These are phyloP conservation scores for Leptarthrus brevirostris DNA, from an alignment of 2,888 invertebrate species.

Conservation along the genomic window DNA sequence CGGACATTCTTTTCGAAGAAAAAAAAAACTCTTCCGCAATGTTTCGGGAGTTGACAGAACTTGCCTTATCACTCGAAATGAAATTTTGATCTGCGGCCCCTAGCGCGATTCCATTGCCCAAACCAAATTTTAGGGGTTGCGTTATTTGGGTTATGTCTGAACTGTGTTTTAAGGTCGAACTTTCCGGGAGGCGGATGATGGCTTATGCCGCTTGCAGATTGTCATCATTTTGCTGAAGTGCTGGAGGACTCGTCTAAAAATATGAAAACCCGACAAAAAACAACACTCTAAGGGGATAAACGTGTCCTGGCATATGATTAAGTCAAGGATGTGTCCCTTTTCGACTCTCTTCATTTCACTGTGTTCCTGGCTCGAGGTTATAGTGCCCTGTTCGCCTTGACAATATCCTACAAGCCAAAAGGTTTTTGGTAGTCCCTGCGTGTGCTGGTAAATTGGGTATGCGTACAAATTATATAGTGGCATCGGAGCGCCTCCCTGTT, in stretches of 20 bases:
- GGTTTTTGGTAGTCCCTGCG: slow-evolving; percentile 41
- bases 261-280: slow-evolving; percentile 38
- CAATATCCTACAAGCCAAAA: not conserved
- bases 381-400: slow-evolving; percentile 12
- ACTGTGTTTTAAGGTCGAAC: slow-evolving; percentile 44
- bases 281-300: slow-evolving; percentile 51
- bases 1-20: slow-evolving; percentile 7
- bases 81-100: slow-evolving; percentile 52
- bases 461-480: slow-evolving; percentile 35
- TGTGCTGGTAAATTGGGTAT: slow-evolving; percentile 38
- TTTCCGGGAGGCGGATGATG: slow-evolving; percentile 37
- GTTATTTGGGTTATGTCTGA: slow-evolving; percentile 28
- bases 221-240: slow-evolving; percentile 47
- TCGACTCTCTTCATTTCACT: slow-evolving; percentile 29
- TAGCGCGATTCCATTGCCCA: slow-evolving; percentile 1
- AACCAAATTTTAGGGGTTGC: not conserved
- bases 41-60: slow-evolving; percentile 51
- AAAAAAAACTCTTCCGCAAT: not conserved
- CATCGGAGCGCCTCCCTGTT: slow-evolving; percentile 13
- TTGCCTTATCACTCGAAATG: slow-evolving; percentile 55
- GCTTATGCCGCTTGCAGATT: slow-evolving; percentile 50
- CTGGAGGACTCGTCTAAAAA: slow-evolving; percentile 40
- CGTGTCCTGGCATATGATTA: slow-evolving; percentile 56
- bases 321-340: slow-evolving; percentile 49
- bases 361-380: slow-evolving; percentile 1